Evolutionary conservation across 2,888 invertebrate genomes (phyloP).

Genomic region (Tenodera sinensis): DNA sequence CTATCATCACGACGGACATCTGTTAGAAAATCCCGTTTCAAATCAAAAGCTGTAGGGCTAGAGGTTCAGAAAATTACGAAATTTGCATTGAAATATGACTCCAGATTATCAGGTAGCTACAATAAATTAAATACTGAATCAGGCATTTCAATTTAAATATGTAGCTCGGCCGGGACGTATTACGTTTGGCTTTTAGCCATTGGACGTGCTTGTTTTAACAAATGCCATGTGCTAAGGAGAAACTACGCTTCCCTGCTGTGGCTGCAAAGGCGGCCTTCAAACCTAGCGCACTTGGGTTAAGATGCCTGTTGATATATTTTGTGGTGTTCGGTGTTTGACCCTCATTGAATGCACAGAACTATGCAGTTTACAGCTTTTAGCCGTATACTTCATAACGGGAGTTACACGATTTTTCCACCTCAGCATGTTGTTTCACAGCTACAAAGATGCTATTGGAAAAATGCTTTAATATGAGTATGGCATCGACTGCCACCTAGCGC

Average conservation of each 20-base stretch:
- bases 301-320: no score
- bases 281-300: neutral
- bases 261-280: neutral
- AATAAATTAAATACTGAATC: neutral
- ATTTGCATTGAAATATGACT: neutral
- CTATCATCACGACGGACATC: neutral
- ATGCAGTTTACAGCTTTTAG: no score
- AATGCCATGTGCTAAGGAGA: neutral
- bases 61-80: neutral
- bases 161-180: neutral
- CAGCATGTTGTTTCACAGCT: no score
- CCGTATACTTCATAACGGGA: no score
- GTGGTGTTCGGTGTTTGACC: no score
- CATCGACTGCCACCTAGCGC: no score
- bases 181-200: neutral
- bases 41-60: neutral
- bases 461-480: accelerated
- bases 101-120: neutral
- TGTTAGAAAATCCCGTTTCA: neutral
- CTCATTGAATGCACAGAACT: no score
- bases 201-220: neutral
- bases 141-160: neutral
- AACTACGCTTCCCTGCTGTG: neutral
- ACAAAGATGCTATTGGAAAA: no score
- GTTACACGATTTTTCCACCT: no score